Evolutionary conservation across 1,140 invertebrate species (phyloP), one percentile per base, ranked within the genome.

Genomic region (Drosophila triauraria): DNA sequence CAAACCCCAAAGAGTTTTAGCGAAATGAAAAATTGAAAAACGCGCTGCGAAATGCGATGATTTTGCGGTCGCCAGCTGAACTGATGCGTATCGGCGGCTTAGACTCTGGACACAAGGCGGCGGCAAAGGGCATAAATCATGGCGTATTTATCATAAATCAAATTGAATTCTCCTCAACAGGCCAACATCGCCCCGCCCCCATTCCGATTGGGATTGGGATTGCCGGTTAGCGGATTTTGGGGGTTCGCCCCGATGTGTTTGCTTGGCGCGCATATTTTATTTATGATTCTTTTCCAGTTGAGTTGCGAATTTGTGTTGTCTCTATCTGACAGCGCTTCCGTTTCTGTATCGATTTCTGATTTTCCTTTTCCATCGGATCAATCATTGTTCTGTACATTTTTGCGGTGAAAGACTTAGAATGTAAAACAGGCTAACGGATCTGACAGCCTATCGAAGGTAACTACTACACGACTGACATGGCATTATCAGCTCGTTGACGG

Each of bases 141-240:
- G 71, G 69, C 44, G 84, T 84, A 90, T 90, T 88, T 88, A 88
- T 88, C 85, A 90, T 88, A 88, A 88, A 88, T 88, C 84, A 88
- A 80, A 90, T 90, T 88, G 77, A 88, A 88, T 88, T 90, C 65
- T 64, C 63, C 60, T 74, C 68, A 60, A 54, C 78, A 65, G 30
- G 68, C 72, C 65, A 67, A 40, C 32, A 56, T 40, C 0, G 51
- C 32, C 70, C 57, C 59, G 35, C 76, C 69, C 30, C 4, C 40
- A 44, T 51, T 32, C 50, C 60, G 56, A 27, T 79, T 65, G 50
- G 44, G 57, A 35, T 25, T 65, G 48, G 48, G 42, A 54, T 59
- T 44, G 44, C 40, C 40, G 35, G 42, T 58, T 54, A 38, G 35
- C 54, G 38, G 30, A 25, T 62, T 59, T 46, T 42, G 65, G 67